Percentiles rank a stretch among this genome's conserved stretches.
These are phyloP conservation scores for Actinostola sp. DNA, from an alignment of 92 coral and sea anemone genomes.

Conservation along the genomic window DNA sequence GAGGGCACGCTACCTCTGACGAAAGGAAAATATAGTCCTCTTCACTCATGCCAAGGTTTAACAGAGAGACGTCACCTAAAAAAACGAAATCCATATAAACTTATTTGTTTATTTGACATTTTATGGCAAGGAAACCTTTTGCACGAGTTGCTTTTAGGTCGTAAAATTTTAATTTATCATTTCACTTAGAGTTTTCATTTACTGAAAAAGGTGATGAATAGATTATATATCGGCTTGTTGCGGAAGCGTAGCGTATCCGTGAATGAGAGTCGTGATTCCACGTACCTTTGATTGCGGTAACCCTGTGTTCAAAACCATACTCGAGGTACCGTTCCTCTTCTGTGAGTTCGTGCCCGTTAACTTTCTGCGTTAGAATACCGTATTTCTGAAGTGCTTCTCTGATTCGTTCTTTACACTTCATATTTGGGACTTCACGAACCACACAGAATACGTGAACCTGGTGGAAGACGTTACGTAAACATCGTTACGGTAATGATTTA, in stretches of 20 bases:
- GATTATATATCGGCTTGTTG: too few relatives aligned
- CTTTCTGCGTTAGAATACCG: constrained; percentile 57
- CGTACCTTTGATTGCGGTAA: constrained; percentile 72
- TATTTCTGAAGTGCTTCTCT: constrained; percentile 62
- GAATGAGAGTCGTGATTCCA: neutral
- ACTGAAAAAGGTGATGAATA: too few relatives aligned
- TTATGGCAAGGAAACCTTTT: too few relatives aligned
- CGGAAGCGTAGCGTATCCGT: too few relatives aligned
- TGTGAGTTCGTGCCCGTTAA: constrained; percentile 69
- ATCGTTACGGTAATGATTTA: too few relatives aligned
- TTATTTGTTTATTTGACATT: too few relatives aligned
- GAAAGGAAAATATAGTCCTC: constrained; percentile 76
- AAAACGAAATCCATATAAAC: too few relatives aligned
- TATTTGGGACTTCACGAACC: constrained; percentile 72
- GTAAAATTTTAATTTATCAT: too few relatives aligned
- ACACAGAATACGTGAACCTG: constrained; percentile 83
- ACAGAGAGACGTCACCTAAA: constrained; percentile 76
- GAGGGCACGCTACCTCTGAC: constrained; percentile 96
- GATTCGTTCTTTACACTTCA: constrained; percentile 59
- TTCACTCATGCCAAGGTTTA: constrained; percentile 84
- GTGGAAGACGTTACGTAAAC: too few relatives aligned
- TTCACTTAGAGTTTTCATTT: too few relatives aligned
- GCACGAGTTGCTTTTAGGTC: too few relatives aligned
- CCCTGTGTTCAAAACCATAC: constrained; percentile 89
- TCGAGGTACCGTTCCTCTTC: constrained; percentile 83